Base-by-base conservation (phyloP, 2,113 vertebrate species). In the Gymnocephalus cernua region DNA sequence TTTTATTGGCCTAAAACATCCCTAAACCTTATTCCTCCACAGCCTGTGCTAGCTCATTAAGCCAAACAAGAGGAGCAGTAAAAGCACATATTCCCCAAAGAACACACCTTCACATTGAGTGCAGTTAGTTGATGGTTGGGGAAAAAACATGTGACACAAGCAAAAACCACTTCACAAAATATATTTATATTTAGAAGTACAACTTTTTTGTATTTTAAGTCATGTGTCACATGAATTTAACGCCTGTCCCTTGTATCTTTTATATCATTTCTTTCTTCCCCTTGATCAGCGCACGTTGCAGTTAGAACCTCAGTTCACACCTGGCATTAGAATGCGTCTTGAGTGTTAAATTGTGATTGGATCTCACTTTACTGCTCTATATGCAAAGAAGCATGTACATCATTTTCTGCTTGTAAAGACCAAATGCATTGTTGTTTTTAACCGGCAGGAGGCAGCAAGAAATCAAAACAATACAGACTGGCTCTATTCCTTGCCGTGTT, bases 1-100 rank as follows among this genome's bases (percentile, higher is more conserved):
- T 89, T 90, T 91, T 88, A 93, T 88, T 87, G 81, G 89, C 77
- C 76, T 86, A 13, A 85, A 69, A 72, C 71, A 57, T 59, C 21
- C 16, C 65, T 65, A 58, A 65, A 77, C 58, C 53, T 16, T 48
- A 11, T 71, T 53, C 72, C 75, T 74, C 38, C 48, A 21, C 73
- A 44, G 25, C 32, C 64, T 27, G 38, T 1, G 41, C 13, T 13
- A 21, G 51, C 74, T 89, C 84, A 87, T 92, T 92, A 92, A 62
- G 41, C 41, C 21, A 50, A 18, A 27, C 16, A 32, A 67, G 66
- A 89, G 61, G 69, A 69, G 54, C 59, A 53, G 35, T 78, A 72
- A 84, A 74, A 76, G 56, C 59, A 57, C 6, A 59, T 1, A 16
- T 66, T 50, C 58, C 51, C 41, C 6, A 23, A 38, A 57, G 76